Percentiles rank a stretch among this genome's conserved stretches.
phyloP scores from a whole-genome alignment of 2,797 vertebrate genomes.

The Rhynchotus rufescens region DNA sequence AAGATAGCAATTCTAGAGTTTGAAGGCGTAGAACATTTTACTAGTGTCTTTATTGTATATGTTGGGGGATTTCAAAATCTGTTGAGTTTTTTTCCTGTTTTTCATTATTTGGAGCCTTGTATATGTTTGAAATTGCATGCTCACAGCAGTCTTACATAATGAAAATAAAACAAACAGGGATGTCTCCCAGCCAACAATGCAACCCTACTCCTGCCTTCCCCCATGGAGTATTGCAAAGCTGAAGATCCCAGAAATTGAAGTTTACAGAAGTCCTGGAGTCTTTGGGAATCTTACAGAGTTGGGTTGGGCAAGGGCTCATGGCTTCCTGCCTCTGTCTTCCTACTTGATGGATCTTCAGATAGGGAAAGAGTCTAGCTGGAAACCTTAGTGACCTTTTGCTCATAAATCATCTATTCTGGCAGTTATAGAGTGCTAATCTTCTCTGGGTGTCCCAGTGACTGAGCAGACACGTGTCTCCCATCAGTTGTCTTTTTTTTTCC shows the following conservation, averaged over 20 bases:
- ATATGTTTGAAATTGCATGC: neutral
- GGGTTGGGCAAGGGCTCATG: neutral
- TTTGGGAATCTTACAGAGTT: neutral
- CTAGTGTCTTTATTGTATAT: neutral
- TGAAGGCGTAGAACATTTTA: neutral
- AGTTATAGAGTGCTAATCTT: too few relatives aligned
- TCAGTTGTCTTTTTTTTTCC: slow-evolving; percentile 1
- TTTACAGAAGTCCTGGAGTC: neutral
- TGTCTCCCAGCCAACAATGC: neutral
- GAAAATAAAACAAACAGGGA: neutral
- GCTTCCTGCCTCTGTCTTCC: slow-evolving; percentile 16
- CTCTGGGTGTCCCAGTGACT: too few relatives aligned
- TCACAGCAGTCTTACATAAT: neutral
- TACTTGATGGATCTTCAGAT: slow-evolving; percentile 37
- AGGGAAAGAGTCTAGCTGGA: neutral
- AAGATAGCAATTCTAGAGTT: neutral
- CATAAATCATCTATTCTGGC: too few relatives aligned
- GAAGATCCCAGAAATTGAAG: neutral
- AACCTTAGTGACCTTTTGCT: too few relatives aligned
- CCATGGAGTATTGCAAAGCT: neutral
- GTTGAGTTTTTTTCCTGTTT: neutral
- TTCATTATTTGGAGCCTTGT: neutral
- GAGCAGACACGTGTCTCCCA: slow-evolving; percentile 6
- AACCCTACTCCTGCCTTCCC: neutral
- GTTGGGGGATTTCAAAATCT: neutral